Percentiles rank a stretch among this genome's conserved stretches.
Conservation (phyloP, 2,113 vertebrate genomes). For the Rhizomys pruinosus region DNA sequence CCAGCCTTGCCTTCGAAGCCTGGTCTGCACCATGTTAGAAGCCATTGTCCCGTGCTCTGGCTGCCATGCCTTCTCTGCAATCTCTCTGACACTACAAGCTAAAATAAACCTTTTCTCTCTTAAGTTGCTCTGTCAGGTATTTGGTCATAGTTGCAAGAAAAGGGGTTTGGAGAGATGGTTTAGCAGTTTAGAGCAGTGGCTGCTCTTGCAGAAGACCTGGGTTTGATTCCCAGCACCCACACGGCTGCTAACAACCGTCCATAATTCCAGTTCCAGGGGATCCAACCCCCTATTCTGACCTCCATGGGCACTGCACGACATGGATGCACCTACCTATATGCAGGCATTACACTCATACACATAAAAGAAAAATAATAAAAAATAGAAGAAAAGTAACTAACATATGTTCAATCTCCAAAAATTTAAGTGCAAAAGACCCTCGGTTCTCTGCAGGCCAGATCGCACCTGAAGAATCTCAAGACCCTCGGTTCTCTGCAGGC, state of each 20-base stretch:
- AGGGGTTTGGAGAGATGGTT: too few relatives aligned
- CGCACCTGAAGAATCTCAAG: background rate
- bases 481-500: too few relatives aligned
- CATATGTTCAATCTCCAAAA: conserved; percentile 2
- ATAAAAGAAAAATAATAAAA: too few relatives aligned
- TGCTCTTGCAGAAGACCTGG: too few relatives aligned
- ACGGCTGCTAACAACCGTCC: too few relatives aligned
- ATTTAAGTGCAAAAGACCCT: background rate
- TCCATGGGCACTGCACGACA: too few relatives aligned
- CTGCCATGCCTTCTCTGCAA: background rate
- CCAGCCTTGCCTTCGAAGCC: background rate
- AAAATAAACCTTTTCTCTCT: background rate
- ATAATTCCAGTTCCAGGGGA: too few relatives aligned
- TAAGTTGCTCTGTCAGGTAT: background rate
- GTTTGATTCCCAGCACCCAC: too few relatives aligned
- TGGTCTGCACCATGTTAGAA: background rate
- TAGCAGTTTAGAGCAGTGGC: too few relatives aligned
- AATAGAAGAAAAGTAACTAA: background rate
- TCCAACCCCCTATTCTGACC: too few relatives aligned
- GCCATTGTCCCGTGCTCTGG: background rate
- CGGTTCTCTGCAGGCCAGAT: background rate
- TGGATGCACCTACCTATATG: too few relatives aligned
- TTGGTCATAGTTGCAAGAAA: background rate
- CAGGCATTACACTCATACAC: too few relatives aligned
- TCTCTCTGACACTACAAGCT: background rate